Evolutionary conservation across 1,140 invertebrate genomes (phyloP), one percentile per base, ranked within the genome.

Genomic region (Nasonia longicornis): DNA sequence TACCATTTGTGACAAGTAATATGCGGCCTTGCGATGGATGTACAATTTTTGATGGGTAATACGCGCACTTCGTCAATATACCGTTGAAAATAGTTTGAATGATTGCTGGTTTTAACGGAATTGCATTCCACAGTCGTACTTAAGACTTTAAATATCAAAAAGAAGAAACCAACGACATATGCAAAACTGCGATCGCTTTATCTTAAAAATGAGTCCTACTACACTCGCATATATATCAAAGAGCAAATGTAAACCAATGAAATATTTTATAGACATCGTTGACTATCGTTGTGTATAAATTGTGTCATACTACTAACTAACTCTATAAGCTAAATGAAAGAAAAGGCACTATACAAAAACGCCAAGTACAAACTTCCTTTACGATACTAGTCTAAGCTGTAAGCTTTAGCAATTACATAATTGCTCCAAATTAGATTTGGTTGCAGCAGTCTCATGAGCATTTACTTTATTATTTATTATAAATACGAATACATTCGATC

Each of bases 361-460:
- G 52, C 22, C 64, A 16, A 78, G 77, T 48, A 70, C 77, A 78
- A 78, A 52, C 29, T 78, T 67, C 64, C 75, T 64, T 76, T 77
- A 58, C 26, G 64, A 70, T 58, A 31, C 77, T 78, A 78, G 77
- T 78, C 29, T 66, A 35, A 76, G 31, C 7, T 42, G 29, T 10
- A 58, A 76, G 2, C 22, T 71, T 35, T 71, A 71, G 35, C 69
- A 71, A 38, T 26, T 38, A 31, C 16, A 10, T 3, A 67, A 67
- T 67, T 67, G 66, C 66, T 67, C 26, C 26, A 67, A 67, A 67
- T 67, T 12, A 31, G 29, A 67, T 67, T 67, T 67, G 7, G 66
- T 31, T 29, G 66, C 66, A 67, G 22, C 29, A 29, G 26, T 29
- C 66, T 29, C 29, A 67, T 16, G 2, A 67, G 20, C 29, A 29